phyloP scores from a whole-genome alignment of 2,888 invertebrate species.

The Sinohyriopsis cumingii region DNA sequence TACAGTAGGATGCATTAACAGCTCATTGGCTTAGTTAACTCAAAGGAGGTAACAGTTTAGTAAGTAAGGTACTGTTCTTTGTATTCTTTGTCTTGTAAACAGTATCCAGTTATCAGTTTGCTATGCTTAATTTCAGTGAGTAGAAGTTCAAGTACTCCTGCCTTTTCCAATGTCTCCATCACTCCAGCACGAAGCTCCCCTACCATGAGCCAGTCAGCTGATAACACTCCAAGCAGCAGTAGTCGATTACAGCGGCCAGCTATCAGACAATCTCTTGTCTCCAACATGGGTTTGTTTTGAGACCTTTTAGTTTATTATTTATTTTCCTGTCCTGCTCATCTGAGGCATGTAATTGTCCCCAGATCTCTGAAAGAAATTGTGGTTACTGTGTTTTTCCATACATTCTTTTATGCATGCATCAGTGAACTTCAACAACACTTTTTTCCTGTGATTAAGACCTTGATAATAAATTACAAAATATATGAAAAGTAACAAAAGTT shows the following conservation, averaged over 20 bases:
- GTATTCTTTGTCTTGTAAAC: not conserved
- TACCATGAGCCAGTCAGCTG: conserved; percentile 58
- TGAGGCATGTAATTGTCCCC: too few species aligned
- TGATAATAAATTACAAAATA: too few species aligned
- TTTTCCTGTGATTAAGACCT: too few species aligned
- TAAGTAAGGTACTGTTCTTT: not conserved
- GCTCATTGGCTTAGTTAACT: not conserved
- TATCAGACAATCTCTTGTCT: conserved; percentile 17
- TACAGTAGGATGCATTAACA: not conserved
- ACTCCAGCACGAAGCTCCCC: conserved; percentile 31
- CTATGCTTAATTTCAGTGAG: conserved; percentile 43
- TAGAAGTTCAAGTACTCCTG: conserved; percentile 60
- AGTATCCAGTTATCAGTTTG: not conserved
- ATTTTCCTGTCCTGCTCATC: too few species aligned
- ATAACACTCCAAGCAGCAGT: conserved; percentile 33
- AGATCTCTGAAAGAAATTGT: too few species aligned
- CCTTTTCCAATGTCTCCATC: conserved; percentile 46
- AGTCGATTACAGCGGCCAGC: conserved; percentile 16
- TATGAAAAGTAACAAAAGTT: too few species aligned
- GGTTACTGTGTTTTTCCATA: too few species aligned
- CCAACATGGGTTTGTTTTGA: conserved; percentile 4
- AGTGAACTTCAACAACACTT: too few species aligned
- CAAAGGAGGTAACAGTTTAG: not conserved
- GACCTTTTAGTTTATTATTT: too few species aligned
- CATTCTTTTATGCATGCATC: too few species aligned